phyloP scores from a whole-genome alignment of 2,113 vertebrate species.

The Prietella phreatophila region DNA sequence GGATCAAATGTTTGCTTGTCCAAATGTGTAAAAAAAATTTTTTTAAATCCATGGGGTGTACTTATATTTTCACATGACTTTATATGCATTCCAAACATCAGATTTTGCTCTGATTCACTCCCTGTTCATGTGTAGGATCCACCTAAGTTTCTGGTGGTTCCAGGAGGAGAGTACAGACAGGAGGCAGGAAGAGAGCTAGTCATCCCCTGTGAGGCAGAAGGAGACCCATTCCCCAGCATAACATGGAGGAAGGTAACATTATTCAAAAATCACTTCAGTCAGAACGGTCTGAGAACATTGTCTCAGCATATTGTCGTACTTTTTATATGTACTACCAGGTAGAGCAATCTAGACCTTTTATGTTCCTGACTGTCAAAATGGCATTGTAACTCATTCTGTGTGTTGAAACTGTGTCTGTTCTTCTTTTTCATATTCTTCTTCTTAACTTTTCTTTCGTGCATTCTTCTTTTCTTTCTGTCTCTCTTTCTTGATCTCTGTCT shows the following conservation, averaged over 20 bases:
- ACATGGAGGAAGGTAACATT: slow-evolving; percentile 91
- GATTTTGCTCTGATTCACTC: neutral
- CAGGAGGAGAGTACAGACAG: slow-evolving; percentile 98
- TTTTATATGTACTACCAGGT: neutral
- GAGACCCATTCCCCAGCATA: slow-evolving; percentile 97
- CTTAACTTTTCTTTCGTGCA: neutral
- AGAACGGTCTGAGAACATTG: too few species aligned
- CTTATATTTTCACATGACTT: too few species aligned
- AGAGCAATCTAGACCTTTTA: neutral
- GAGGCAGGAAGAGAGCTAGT: slow-evolving; percentile 96
- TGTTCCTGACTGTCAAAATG: neutral
- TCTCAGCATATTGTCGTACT: neutral
- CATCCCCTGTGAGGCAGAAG: slow-evolving; percentile 94
- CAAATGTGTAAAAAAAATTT: too few species aligned
- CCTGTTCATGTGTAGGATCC: slow-evolving; percentile 78
- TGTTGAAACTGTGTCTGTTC: slow-evolving; percentile 3
- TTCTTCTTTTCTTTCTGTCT: neutral
- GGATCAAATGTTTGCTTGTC: too few species aligned
- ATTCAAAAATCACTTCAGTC: neutral
- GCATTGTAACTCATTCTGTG: slow-evolving; percentile 1
- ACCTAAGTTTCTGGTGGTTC: slow-evolving; percentile 99
- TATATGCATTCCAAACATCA: neutral
- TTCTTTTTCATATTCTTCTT: neutral
- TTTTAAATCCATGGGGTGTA: too few species aligned
- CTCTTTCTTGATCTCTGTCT: slow-evolving; percentile 23